A percentile compares a stretch with the other conserved stretches of the same genome.
Evolutionary conservation across 2,113 vertebrate genomes (phyloP).

Genomic region (Rhagologus leucostigma): DNA sequence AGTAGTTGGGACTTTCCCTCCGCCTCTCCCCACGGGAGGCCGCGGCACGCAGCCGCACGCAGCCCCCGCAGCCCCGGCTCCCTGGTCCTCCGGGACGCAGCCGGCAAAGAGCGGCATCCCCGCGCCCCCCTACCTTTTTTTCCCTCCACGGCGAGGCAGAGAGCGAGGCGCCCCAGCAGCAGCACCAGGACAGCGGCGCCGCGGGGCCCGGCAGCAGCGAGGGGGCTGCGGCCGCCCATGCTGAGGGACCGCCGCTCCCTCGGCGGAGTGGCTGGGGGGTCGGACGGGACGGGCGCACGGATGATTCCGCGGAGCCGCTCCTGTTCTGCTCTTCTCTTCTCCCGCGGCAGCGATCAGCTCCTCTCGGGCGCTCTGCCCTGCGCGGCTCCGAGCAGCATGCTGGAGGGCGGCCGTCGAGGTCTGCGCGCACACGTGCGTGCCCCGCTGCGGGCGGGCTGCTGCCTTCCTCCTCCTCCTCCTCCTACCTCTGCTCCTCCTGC

Average conservation of each 20-base stretch:
- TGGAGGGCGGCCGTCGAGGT: conserved; percentile 7
- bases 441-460: neutral
- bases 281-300: neutral
- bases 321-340: neutral
- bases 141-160: conserved; percentile 53
- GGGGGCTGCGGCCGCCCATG: neutral
- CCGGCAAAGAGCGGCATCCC: neutral
- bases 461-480: neutral
- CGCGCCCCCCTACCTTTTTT: conserved; percentile 58
- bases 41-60: neutral
- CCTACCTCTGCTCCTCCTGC: neutral
- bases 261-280: neutral
- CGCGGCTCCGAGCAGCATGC: conserved; percentile 12
- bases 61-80: neutral
- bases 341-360: neutral
- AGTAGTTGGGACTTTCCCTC: neutral
- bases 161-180: neutral
- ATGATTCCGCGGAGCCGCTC: neutral
- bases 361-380: neutral
- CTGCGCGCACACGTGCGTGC: conserved; percentile 20
- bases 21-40: neutral
- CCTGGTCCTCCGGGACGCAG: neutral
- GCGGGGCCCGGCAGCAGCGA: neutral
- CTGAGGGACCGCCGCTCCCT: neutral
- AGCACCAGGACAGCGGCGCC: conserved; percentile 29